Evolutionary conservation across 2,888 invertebrate species (phyloP), one percentile per base, ranked within the genome.

Genomic region (Itoplectis maculator): DNA sequence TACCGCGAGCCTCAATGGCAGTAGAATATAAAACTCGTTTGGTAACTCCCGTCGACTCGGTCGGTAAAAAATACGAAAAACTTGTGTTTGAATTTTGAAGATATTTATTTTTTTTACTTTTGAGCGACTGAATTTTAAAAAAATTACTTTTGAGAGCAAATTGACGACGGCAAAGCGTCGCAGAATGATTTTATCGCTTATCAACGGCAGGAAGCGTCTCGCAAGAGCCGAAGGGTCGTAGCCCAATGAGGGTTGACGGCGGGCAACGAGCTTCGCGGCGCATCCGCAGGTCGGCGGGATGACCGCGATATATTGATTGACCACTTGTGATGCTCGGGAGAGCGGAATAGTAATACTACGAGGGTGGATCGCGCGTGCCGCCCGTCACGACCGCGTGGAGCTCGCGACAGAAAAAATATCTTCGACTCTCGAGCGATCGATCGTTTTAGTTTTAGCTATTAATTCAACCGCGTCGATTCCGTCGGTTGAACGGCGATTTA

Each of bases 291-390:
- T 37, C 51, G 61, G 79, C 75, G 82, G 49, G 15, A 13, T n/a
- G 29, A 18, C 3, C 37, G 66, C 59, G 29, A 72, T 81, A 72
- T 81, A 83, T 83, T 61, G 82, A 54, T 65, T 40, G 45, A 47
- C 54, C 45, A 40, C 35, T 54, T 54, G 68, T 56, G 11, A 9
- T 45, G 45, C 45, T 40, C 35, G 51, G 51, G 45, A 23, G 49
- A 15, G 20, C 37, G 9, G 45, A 23, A 18, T 29, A 47, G 51
- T 45, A n/a, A n/a, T n/a, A 68, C 49, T 49, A 45, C 49, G 69
- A 73, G 73, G 65, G 63, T 54, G 56, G 29, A 65, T 74, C 69
- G 77, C 68, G 69, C 68, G 79, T 42, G 76, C 49, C 40, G n/a
- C 5, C 42, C 59, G 29, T 51, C 54, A 40, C 42, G 59, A 73